Percentiles rank a stretch among this genome's conserved stretches.
phyloP scores from a whole-genome alignment of 2,888 invertebrate genomes.

The Noctua janthe region DNA sequence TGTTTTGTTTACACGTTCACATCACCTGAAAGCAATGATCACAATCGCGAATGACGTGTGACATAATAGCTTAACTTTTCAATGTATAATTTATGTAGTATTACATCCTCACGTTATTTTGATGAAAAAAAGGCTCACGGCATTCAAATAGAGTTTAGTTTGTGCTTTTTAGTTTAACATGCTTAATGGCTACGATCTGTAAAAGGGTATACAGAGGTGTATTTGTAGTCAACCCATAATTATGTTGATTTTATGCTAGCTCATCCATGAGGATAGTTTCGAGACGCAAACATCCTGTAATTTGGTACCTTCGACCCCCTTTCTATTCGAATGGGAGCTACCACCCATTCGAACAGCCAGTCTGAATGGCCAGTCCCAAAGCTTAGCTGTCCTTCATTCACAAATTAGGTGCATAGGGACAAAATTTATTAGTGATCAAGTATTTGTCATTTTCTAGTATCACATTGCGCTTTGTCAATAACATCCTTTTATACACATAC shows the following conservation, averaged over 20 bases:
- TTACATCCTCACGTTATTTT: not conserved
- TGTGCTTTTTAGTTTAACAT: not conserved
- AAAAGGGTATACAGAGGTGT: not conserved
- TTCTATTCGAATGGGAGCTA: not conserved
- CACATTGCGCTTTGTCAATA: not conserved
- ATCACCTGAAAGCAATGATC: slow-evolving; percentile 7
- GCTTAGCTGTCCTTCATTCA: not conserved
- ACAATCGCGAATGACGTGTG: not conserved
- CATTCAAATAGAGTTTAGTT: not conserved
- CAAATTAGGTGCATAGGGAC: not conserved
- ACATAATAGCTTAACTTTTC: slow-evolving; percentile 7
- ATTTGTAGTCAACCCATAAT: not conserved
- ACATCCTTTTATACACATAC: not conserved
- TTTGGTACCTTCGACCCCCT: not conserved
- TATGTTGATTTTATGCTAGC: not conserved
- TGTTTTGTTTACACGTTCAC: slow-evolving; percentile 2
- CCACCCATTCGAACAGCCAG: too few species aligned
- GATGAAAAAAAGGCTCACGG: not conserved
- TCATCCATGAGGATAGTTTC: not conserved
- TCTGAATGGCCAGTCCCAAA: not conserved
- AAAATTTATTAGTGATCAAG: not conserved
- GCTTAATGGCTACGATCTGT: not conserved
- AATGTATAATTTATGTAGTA: slow-evolving; percentile 14
- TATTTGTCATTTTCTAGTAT: not conserved
- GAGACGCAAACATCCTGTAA: not conserved